Conservation (phyloP, 1,140 invertebrate species). For the Drosophila nebulosa region DNA sequence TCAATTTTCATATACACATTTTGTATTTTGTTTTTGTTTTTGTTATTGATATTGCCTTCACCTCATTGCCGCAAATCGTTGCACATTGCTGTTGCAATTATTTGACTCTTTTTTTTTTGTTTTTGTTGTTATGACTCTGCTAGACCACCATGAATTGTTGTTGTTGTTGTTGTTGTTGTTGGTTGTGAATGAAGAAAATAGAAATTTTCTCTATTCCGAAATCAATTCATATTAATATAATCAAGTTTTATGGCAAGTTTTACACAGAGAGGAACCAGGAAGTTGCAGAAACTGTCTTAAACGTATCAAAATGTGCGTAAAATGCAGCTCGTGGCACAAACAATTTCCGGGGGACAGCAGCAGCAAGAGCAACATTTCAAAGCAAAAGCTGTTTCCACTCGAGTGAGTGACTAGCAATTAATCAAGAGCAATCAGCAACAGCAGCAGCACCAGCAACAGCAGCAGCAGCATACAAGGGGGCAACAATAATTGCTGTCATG, state of each 20-base stretch:
- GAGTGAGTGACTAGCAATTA: conserved; percentile 75
- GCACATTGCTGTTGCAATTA: conserved; percentile 73
- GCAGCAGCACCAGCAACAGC: conserved; percentile 14
- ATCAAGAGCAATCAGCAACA: conserved; percentile 70
- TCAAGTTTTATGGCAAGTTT: neutral
- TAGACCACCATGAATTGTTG: conserved; percentile 55
- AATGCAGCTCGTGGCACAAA: conserved; percentile 65
- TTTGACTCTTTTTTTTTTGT: conserved; percentile 37
- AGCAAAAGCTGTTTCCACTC: conserved; percentile 51
- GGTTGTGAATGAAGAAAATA: no score
- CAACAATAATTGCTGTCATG: conserved; percentile 47
- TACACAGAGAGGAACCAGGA: conserved; percentile 15
- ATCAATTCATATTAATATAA: neutral
- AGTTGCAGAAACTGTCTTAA: conserved; percentile 26
- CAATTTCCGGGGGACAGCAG: conserved; percentile 64
- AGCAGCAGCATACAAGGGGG: conserved; percentile 12
- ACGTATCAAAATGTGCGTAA: conserved; percentile 45
- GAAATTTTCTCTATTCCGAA: neutral
- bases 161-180: conserved; percentile 33
- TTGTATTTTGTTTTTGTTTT: conserved; percentile 12
- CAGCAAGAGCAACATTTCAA: conserved; percentile 15
- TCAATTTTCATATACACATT: conserved; percentile 75
- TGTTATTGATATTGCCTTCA: conserved; percentile 57
- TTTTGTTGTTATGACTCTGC: conserved; percentile 2
- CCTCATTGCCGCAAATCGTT: conserved; percentile 76